Conservation (phyloP, 2,888 invertebrate genomes). For the Caenorhabditis auriculariae region DNA sequence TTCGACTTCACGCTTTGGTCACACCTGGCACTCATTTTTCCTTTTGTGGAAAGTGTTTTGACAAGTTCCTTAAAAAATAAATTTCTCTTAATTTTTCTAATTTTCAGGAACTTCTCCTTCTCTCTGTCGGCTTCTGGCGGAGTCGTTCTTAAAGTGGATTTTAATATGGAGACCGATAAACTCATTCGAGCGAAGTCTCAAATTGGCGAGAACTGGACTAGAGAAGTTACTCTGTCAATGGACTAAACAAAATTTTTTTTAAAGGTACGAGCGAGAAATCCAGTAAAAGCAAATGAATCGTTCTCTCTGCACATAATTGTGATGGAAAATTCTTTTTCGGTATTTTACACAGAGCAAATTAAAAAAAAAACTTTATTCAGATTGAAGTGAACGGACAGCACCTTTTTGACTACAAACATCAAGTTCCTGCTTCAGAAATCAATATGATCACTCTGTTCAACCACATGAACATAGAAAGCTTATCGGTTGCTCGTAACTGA, state of each 20-base stretch:
- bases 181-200: conserved; percentile 8
- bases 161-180: conserved; percentile 2
- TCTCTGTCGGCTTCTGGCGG: neutral
- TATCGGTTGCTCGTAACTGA: too few relatives aligned
- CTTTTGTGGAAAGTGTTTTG: conserved; percentile 8
- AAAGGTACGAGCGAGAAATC: conserved; percentile 2
- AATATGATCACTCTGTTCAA: too few relatives aligned
- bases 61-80: too few relatives aligned
- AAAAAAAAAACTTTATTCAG: too few relatives aligned
- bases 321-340: neutral
- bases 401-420: too few relatives aligned
- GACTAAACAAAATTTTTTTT: neutral
- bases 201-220: conserved; percentile 4
- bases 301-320: conserved; percentile 10
- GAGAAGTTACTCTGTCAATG: conserved; percentile 1
- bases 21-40: conserved; percentile 6
- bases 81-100: too few relatives aligned
- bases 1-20: conserved; percentile 8
- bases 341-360: too few relatives aligned
- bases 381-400: too few relatives aligned
- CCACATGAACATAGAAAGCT: too few relatives aligned
- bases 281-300: neutral
- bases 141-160: conserved; percentile 5
- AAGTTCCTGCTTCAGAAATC: too few relatives aligned
- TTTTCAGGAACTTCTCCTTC: conserved; percentile 8